A percentile compares a stretch with the other conserved stretches of the same genome.
phyloP scores from a whole-genome alignment of 53 echinoderm and acorn worm genomes.

The Echinarachnius parma region DNA sequence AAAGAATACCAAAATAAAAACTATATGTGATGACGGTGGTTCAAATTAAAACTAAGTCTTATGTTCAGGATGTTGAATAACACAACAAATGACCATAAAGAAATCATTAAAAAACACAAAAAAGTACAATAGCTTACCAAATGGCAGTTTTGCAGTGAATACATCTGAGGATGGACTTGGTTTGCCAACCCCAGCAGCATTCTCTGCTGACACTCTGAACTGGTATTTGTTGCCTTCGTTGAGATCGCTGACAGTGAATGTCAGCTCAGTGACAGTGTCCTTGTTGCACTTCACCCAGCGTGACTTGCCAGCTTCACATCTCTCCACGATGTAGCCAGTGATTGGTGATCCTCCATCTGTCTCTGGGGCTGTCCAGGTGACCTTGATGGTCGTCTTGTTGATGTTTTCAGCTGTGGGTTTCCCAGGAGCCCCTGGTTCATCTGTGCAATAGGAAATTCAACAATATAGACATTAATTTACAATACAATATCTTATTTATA shows the following conservation, averaged over 20 bases:
- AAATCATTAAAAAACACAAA: no score
- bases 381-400: slow-evolving; percentile 59
- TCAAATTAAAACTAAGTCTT: no score
- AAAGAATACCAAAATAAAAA: no score
- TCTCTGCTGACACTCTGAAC: slow-evolving; percentile 68
- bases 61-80: no score
- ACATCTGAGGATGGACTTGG: slow-evolving; percentile 61
- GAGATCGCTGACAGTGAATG: slow-evolving; percentile 52
- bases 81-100: no score
- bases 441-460: slow-evolving; percentile 35
- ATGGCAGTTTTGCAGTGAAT: slow-evolving; percentile 56
- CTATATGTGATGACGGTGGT: no score
- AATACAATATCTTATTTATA: no score
- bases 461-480: no score
- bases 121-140: no score
- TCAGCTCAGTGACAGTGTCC: slow-evolving; percentile 47
- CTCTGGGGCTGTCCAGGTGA: slow-evolving; percentile 68
- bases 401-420: slow-evolving; percentile 59
- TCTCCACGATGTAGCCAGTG: slow-evolving; percentile 65
- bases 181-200: slow-evolving; percentile 71
- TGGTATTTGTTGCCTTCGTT: slow-evolving; percentile 56
- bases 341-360: slow-evolving; percentile 68
- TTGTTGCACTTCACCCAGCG: slow-evolving; percentile 55
- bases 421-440: slow-evolving; percentile 61
- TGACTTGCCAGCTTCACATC: slow-evolving; percentile 51